Evolutionary conservation across 2,888 invertebrate genomes (phyloP).

Genomic region (Eupithecia inturbata): DNA sequence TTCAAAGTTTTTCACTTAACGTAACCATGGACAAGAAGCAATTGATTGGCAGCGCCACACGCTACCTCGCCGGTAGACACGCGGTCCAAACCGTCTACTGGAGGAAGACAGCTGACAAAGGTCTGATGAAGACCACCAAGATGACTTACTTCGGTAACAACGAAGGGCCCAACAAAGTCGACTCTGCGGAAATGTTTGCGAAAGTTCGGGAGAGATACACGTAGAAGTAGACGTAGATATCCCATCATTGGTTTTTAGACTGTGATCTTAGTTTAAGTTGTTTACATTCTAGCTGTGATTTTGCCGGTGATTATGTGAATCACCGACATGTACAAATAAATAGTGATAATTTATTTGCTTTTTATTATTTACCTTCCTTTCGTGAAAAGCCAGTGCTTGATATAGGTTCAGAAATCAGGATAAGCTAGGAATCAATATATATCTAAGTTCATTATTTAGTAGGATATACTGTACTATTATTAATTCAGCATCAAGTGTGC

Average conservation of each 20-base stretch:
- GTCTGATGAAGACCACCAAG: slow-evolving; percentile 83
- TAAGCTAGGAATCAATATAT: neutral
- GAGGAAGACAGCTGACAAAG: slow-evolving; percentile 84
- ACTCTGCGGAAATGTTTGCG: slow-evolving; percentile 78
- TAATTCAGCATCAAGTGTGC: no score
- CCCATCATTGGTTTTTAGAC: slow-evolving; percentile 15
- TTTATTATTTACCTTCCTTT: slow-evolving; percentile 3
- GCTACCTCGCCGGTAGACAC: slow-evolving; percentile 89
- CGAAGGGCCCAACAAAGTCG: slow-evolving; percentile 73
- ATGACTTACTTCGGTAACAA: slow-evolving; percentile 84
- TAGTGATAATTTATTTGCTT: slow-evolving; percentile 22
- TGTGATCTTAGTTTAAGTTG: slow-evolving; percentile 55
- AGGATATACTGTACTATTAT: no score
- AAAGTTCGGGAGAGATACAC: slow-evolving; percentile 74
- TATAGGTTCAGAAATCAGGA: neutral
- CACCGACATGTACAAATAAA: slow-evolving; percentile 46
- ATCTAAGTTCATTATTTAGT: no score
- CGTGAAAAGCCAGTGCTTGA: neutral
- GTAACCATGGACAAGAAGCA: slow-evolving; percentile 75
- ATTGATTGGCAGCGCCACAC: slow-evolving; percentile 88
- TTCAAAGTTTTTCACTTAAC: neutral
- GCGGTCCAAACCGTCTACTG: slow-evolving; percentile 91
- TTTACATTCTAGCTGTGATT: slow-evolving; percentile 46
- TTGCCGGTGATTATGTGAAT: slow-evolving; percentile 37
- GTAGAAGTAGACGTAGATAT: slow-evolving; percentile 43